Evolutionary conservation across 2,888 invertebrate genomes (phyloP).

Genomic region (Aproaerema taeniolella): DNA sequence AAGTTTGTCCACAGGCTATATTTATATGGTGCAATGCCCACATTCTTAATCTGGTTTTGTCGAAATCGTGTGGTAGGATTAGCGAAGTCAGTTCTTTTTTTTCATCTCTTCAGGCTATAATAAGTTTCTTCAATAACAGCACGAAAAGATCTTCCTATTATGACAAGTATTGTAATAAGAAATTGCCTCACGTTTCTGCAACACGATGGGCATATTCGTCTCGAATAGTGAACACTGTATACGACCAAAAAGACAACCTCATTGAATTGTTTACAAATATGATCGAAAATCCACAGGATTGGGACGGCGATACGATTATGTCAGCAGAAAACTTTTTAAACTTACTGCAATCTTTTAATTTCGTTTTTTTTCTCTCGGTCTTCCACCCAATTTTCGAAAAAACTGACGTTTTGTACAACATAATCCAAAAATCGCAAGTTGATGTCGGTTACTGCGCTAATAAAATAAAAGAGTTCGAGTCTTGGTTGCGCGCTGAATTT

Average conservation of each 20-base stretch:
- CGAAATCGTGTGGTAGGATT: constrained; percentile 24
- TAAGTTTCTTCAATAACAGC: constrained; percentile 28
- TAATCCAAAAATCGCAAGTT: constrained; percentile 1
- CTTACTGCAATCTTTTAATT: neutral
- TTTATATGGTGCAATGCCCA: constrained; percentile 23
- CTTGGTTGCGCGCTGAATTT: neutral
- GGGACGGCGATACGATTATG: neutral
- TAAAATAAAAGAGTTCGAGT: constrained; percentile 1
- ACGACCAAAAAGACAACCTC: constrained; percentile 2
- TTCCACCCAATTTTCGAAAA: constrained; percentile 13
- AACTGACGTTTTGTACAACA: constrained; percentile 6
- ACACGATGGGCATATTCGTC: constrained; percentile 11
- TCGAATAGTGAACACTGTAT: constrained; percentile 1
- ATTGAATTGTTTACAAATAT: neutral
- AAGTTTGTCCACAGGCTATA: constrained; percentile 21
- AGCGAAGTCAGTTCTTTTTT: constrained; percentile 29
- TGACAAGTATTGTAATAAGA: constrained; percentile 1
- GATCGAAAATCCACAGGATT: neutral
- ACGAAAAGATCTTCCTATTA: constrained; percentile 18
- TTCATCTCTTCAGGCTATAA: constrained; percentile 22
- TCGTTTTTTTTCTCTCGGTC: neutral
- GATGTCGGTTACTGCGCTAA: constrained; percentile 7
- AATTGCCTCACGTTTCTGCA: constrained; percentile 2
- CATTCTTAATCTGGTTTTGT: constrained; percentile 23
- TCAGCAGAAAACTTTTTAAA: neutral